Base-by-base conservation (phyloP, 2,113 vertebrate genomes). In the Microtus montanus region DNA sequence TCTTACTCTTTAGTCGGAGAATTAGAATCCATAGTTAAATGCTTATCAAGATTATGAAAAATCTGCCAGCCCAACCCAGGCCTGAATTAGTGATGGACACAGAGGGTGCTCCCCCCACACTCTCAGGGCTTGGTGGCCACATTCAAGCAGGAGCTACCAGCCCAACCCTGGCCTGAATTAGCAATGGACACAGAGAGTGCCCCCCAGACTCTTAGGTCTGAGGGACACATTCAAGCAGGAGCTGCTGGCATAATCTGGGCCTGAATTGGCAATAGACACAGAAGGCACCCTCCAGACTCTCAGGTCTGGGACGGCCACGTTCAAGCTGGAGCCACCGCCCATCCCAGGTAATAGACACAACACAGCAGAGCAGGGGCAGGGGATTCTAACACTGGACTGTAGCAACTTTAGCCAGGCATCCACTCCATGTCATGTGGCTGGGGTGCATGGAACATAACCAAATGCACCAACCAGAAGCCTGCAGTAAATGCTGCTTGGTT, bases 1-100 rank as follows among this genome's bases (percentile, higher is more conserved):
- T 92, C 44, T 82, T 33, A 88, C 87, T 80, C 3, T 33, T 91
- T 74, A 89, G 61, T 73, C 52, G 92, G 33, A 30, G 90, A 95
- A 73, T 95, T 92, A 96, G 92, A 93, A 95, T 75, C 92, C 92
- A 96, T 91, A 96, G 41, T 96, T 64, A 54, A 12, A 95, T 44
- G 19, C 28, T 7, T 64, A 8, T 64, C 63, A 91, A 87, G 28
- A 91, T 74, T 89, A 4, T 74, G 4, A 10, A 33, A 85, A 66
- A 68, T 73, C 35, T 20, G 20, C 70, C 70, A 71, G 0, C 15
- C 7, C 0, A 73, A 71, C 35, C 15, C 19, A 7, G 35, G 19
- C 3, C 70, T 38, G n/a, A 73, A 73, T 73, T 22, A 17, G 70
- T 3, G 3, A 38, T 73, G 70, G n/a, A 73, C n/a, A 73, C 35